A percentile compares a stretch with the other conserved stretches of the same genome.
phyloP scores from a whole-genome alignment of 2,888 invertebrate genomes.

The Nemurella pictetii region DNA sequence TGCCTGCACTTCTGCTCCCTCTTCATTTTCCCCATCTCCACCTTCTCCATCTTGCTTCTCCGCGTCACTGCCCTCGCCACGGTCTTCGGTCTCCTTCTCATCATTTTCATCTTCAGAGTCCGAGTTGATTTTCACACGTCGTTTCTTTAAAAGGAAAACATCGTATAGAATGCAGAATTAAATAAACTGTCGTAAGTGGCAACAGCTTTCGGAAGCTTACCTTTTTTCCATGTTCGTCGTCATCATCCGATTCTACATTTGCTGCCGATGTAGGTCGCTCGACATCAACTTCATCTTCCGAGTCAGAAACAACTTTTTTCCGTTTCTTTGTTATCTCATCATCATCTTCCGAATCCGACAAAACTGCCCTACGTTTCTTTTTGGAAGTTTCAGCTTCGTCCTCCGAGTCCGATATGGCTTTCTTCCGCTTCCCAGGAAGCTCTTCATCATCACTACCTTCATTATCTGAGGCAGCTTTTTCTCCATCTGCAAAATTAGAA shows the following conservation, averaged over 20 bases:
- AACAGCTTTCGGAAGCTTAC: no score
- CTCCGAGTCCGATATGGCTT: conserved; percentile 63
- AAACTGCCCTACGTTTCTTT: conserved; percentile 45
- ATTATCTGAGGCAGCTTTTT: conserved; percentile 33
- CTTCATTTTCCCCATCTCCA: conserved; percentile 31
- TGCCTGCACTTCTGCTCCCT: conserved; percentile 30
- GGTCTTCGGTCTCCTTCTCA: conserved; percentile 43
- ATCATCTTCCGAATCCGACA: conserved; percentile 49
- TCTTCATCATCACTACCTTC: conserved; percentile 44
- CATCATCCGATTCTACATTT: conserved; percentile 51
- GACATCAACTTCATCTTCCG: conserved; percentile 59
- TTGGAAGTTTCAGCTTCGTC: conserved; percentile 46
- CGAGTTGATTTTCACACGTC: conserved; percentile 25
- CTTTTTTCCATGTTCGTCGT: conserved; percentile 52
- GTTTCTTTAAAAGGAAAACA: not conserved
- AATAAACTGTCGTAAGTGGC: no score
- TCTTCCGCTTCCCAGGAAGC: conserved; percentile 49
- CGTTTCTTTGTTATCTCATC: conserved; percentile 48
- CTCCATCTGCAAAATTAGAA: conserved; percentile 31
- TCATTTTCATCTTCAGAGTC: conserved; percentile 44
- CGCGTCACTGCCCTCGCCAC: conserved; percentile 46
- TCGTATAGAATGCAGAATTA: not conserved
- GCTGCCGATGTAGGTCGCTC: conserved; percentile 47
- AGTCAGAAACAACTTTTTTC: conserved; percentile 59
- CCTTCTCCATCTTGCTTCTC: conserved; percentile 46